Evolutionary conservation across 2,797 vertebrate species (phyloP).

Genomic region (Rhinatrema bivittatum): DNA sequence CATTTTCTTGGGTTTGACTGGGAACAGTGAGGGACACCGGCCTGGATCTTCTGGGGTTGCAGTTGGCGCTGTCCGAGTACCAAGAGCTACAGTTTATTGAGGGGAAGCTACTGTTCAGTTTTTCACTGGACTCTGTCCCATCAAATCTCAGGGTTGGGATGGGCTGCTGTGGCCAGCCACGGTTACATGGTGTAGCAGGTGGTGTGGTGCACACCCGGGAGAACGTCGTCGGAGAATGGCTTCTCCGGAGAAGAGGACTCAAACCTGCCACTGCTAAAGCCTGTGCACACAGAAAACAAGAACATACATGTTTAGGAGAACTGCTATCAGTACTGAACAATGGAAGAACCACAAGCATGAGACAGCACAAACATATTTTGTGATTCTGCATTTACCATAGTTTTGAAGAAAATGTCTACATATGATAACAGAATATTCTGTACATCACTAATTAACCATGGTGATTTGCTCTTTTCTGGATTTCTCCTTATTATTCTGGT

Average conservation of each 20-base stretch:
- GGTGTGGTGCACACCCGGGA: slow-evolving; percentile 78
- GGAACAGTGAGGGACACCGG: slow-evolving; percentile 88
- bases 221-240: slow-evolving; percentile 82
- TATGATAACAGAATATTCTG: too few species aligned
- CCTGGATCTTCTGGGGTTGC: slow-evolving; percentile 65
- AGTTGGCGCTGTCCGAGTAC: slow-evolving; percentile 61
- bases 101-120: slow-evolving; percentile 93
- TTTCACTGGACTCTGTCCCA: slow-evolving; percentile 75
- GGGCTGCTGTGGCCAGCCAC: slow-evolving; percentile 50
- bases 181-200: slow-evolving; percentile 67
- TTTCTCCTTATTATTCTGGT: too few species aligned
- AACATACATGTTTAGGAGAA: background rate
- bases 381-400: too few species aligned
- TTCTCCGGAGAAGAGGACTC: slow-evolving; percentile 87
- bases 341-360: background rate
- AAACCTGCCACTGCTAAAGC: slow-evolving; percentile 86
- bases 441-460: too few species aligned
- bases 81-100: slow-evolving; percentile 83
- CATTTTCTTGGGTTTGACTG: slow-evolving; percentile 59
- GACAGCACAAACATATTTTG: background rate
- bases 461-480: too few species aligned
- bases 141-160: slow-evolving; percentile 79
- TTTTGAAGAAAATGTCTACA: too few species aligned
- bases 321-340: background rate
- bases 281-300: slow-evolving; percentile 44